Conservation (phyloP, 2,113 vertebrate genomes). For the Leptocoma aspasia region DNA sequence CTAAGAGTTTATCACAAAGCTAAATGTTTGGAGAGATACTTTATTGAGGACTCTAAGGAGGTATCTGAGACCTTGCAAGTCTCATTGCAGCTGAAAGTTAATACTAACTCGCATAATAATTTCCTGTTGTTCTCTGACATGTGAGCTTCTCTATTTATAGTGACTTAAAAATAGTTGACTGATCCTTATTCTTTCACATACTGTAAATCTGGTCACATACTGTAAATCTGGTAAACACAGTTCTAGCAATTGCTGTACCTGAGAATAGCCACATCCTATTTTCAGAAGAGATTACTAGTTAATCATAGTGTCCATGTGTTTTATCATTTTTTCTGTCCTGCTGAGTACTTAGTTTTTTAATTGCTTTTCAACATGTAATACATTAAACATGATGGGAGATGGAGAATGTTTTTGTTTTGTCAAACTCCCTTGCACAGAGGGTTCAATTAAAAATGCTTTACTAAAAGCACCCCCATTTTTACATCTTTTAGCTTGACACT, state of each 20-base stretch:
- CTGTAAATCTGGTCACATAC: neutral
- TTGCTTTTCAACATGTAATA: neutral
- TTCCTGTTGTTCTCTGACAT: slow-evolving; percentile 15
- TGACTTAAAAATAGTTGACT: slow-evolving; percentile 5
- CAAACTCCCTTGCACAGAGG: neutral
- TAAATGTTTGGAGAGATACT: neutral
- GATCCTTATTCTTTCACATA: neutral
- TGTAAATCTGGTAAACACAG: neutral
- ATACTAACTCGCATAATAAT: neutral
- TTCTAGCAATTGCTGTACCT: neutral
- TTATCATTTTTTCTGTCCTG: neutral
- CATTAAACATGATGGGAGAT: neutral
- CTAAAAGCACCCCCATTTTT: fast-evolving
- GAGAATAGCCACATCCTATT: neutral
- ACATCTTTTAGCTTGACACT: neutral
- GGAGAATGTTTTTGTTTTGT: neutral
- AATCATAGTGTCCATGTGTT: neutral
- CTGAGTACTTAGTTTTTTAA: neutral
- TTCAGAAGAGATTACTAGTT: neutral
- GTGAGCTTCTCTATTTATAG: slow-evolving; percentile 30
- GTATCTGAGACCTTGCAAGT: neutral
- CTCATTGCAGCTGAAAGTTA: neutral
- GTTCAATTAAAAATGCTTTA: neutral
- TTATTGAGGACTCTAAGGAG: neutral
- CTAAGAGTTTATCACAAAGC: neutral